These are phyloP conservation scores for Podargus strigoides DNA, from an alignment of 2,797 vertebrate species.

Conservation along the genomic window DNA sequence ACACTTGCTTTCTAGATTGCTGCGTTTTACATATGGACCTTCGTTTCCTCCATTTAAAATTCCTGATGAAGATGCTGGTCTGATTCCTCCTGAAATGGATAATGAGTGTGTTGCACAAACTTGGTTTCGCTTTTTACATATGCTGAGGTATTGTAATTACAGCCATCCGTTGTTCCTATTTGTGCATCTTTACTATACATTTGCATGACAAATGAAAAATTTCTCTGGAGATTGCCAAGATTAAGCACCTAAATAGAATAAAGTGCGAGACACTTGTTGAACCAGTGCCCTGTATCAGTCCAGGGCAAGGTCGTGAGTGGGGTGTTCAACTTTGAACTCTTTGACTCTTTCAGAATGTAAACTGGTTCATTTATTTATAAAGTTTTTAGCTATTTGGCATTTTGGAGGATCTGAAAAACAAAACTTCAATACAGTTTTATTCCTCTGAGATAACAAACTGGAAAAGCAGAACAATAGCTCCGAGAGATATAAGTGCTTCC, in stretches of 20 bases:
- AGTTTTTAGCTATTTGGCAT: not conserved
- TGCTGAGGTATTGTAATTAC: slow-evolving; percentile 82
- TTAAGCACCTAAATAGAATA: not conserved
- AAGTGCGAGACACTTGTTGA: not conserved
- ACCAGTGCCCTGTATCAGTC: not conserved
- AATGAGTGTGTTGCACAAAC: slow-evolving; percentile 87
- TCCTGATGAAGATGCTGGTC: slow-evolving; percentile 85
- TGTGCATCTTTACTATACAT: not conserved
- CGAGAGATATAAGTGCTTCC: not conserved
- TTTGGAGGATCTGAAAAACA: not conserved
- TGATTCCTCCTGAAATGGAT: slow-evolving; percentile 89
- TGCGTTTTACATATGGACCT: slow-evolving; percentile 86
- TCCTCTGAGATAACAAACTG: not conserved
- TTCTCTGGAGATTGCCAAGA: not conserved
- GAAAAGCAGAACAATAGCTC: slow-evolving; percentile 3
- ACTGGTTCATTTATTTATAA: not conserved
- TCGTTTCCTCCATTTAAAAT: slow-evolving; percentile 90
- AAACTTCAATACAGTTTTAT: not conserved
- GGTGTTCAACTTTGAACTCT: not conserved
- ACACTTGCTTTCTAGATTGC: slow-evolving; percentile 76
- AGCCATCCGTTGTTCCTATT: not conserved
- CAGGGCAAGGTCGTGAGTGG: not conserved
- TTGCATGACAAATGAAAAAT: not conserved
- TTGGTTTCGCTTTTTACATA: slow-evolving; percentile 93
- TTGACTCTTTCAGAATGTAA: not conserved